phyloP scores from a whole-genome alignment of 2,888 invertebrate genomes.

The Argyra leucocephala region DNA sequence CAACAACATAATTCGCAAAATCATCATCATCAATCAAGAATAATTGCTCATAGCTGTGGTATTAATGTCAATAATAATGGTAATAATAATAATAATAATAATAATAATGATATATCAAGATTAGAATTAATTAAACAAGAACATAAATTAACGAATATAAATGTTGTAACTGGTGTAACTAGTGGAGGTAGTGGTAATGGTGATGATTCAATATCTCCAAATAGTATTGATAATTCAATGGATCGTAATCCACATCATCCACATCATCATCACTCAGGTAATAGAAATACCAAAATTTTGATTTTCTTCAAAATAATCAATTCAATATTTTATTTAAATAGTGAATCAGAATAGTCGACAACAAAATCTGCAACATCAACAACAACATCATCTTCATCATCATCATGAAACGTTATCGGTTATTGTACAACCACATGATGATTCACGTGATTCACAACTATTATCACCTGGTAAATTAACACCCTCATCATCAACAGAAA shows the following conservation, averaged over 20 bases:
- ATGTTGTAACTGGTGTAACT: constrained; percentile 18
- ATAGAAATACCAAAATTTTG: not conserved
- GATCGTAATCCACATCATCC: constrained; percentile 15
- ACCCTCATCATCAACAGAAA: constrained; percentile 44
- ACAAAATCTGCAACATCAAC: constrained; percentile 15
- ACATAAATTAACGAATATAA: constrained; percentile 21
- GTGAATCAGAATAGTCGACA: not conserved
- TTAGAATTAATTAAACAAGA: constrained; percentile 26
- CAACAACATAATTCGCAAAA: constrained; percentile 18
- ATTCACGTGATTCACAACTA: constrained; percentile 51
- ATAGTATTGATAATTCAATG: constrained; percentile 21
- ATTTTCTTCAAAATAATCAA: not conserved
- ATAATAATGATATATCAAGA: constrained; percentile 19
- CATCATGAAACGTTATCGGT: constrained; percentile 45
- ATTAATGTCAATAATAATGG: not conserved
- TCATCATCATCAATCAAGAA: constrained; percentile 14
- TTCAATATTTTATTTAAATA: not conserved
- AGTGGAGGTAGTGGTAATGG: not conserved
- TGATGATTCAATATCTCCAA: constrained; percentile 19
- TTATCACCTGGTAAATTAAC: constrained; percentile 51
- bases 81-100: constrained; percentile 3
- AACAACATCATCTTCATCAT: constrained; percentile 18
- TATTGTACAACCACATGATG: constrained; percentile 51
- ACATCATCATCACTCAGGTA: constrained; percentile 11
- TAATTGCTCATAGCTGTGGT: constrained; percentile 4